Conservation (phyloP, 2,797 vertebrate genomes). For the Myioborus miniatus region DNA sequence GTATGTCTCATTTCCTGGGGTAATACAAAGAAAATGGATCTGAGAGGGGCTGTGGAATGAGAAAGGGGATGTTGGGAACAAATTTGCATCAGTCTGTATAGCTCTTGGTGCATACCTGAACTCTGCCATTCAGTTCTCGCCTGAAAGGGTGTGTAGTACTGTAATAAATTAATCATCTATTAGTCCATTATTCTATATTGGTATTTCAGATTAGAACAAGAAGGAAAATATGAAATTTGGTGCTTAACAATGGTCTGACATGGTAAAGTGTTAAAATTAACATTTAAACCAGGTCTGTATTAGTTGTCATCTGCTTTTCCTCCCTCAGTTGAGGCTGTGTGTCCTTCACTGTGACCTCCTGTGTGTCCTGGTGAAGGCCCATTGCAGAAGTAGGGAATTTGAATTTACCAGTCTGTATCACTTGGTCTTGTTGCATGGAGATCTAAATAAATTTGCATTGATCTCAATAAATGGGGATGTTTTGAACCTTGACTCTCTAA, state of each 20-base stretch:
- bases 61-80: not conserved
- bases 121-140: not conserved
- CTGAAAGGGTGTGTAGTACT: not conserved
- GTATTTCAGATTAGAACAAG: not conserved
- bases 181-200: accelerated
- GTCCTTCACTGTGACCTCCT: not conserved
- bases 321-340: not conserved
- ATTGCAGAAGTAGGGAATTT: not conserved
- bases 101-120: not conserved
- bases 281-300: not conserved
- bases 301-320: not conserved
- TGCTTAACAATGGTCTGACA: not conserved
- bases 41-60: not conserved
- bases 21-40: not conserved
- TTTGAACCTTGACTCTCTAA: constrained; percentile 45
- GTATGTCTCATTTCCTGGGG: not conserved
- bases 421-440: not conserved
- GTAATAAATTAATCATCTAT: not conserved
- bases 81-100: accelerated
- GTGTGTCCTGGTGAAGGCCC: not conserved
- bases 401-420: not conserved
- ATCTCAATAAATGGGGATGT: not conserved
- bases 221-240: not conserved
- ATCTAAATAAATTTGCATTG: not conserved
- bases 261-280: not conserved